Conservation (phyloP, 2,888 invertebrate species). For the Alsophila aescularia region DNA sequence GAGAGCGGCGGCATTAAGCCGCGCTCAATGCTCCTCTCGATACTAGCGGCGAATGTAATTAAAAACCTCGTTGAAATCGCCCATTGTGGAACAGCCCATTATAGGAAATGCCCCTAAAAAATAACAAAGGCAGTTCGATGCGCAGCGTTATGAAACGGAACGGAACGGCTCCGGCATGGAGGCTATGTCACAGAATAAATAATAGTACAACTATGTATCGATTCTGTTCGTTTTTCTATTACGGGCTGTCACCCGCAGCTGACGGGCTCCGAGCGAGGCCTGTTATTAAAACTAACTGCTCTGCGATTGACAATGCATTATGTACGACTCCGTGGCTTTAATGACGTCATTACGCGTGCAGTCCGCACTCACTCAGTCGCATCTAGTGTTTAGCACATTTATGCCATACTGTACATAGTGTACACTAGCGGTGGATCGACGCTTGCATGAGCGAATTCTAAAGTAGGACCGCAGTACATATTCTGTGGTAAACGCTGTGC, state of each 20-base stretch:
- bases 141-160: slow-evolving; percentile 46
- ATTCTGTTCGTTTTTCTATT: slow-evolving; percentile 56
- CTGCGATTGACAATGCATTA: slow-evolving; percentile 4
- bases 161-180: slow-evolving; percentile 39
- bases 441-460: too few species aligned
- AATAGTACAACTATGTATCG: slow-evolving; percentile 52
- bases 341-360: slow-evolving; percentile 10
- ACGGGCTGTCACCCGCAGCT: slow-evolving; percentile 56
- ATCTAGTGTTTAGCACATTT: background rate
- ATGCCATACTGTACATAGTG: too few species aligned
- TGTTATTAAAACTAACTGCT: slow-evolving; percentile 17
- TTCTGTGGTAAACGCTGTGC: too few species aligned
- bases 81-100: slow-evolving; percentile 51
- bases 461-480: too few species aligned
- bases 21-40: slow-evolving; percentile 24
- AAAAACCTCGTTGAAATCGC: slow-evolving; percentile 41
- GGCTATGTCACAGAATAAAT: too few species aligned
- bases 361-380: background rate
- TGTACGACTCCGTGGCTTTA: background rate
- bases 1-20: slow-evolving; percentile 21
- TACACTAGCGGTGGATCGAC: too few species aligned
- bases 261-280: slow-evolving; percentile 39
- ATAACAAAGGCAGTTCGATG: slow-evolving; percentile 41
- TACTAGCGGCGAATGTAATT: slow-evolving; percentile 48
- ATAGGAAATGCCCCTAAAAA: slow-evolving; percentile 49